Conservation (phyloP, 2,888 invertebrate genomes). For the Mantis religiosa region DNA sequence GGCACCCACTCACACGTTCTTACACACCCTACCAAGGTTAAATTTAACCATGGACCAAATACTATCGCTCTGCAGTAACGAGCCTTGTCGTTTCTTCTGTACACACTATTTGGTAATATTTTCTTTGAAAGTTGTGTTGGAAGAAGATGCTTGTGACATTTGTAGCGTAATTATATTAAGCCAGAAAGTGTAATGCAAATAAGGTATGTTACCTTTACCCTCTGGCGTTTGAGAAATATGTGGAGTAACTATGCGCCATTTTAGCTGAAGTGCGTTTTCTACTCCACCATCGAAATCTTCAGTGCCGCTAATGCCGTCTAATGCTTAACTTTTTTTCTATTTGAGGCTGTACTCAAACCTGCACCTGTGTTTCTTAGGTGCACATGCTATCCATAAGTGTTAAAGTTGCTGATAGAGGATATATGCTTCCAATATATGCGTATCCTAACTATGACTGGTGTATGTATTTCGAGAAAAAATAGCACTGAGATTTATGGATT, state of each 20-base stretch:
- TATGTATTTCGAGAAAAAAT: too few species aligned
- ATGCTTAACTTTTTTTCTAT: too few species aligned
- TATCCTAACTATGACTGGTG: too few species aligned
- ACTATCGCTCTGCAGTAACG: too few species aligned
- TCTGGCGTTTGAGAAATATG: neutral
- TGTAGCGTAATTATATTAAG: neutral
- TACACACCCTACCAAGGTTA: neutral
- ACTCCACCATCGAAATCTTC: conserved; percentile 7
- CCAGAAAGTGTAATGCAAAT: too few species aligned
- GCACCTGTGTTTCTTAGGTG: too few species aligned
- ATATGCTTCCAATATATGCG: too few species aligned
- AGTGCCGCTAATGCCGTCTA: neutral
- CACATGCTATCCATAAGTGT: too few species aligned
- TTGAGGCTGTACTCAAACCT: too few species aligned
- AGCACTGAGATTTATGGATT: too few species aligned
- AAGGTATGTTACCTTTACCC: neutral
- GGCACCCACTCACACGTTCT: neutral
- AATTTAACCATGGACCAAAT: neutral
- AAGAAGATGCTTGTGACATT: neutral
- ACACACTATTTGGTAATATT: neutral
- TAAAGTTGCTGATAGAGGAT: too few species aligned
- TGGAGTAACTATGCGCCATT: neutral
- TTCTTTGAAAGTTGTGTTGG: neutral
- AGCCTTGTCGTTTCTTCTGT: too few species aligned
- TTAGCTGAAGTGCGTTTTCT: neutral